Evolutionary conservation across 2,113 vertebrate species (phyloP), one percentile per base, ranked within the genome.

Genomic region (Corvus hawaiiensis): DNA sequence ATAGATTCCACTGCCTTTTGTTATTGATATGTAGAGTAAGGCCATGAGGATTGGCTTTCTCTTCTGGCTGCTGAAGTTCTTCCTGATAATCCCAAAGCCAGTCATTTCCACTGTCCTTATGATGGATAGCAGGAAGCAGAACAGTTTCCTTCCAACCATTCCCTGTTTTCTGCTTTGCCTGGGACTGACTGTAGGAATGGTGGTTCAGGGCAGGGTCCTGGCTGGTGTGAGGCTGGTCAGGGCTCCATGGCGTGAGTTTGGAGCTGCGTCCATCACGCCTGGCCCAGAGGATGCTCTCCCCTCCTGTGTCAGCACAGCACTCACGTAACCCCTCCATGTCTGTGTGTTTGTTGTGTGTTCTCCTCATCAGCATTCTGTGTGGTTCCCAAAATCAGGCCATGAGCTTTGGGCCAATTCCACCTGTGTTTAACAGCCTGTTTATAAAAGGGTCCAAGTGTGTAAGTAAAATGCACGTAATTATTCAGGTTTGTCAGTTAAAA

Each of bases 231-330:
- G 72, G 54, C 23, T 59, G 72, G 4, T 26, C 26, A 1, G 43
- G 48, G 55, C 39, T 30, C 0, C 0, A 0, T 48, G 68, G 19
- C 0, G 0, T 55, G 43, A 32, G 6, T 41, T 7, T 24, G 13
- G 48, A 51, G n/a, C 46, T 27, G 62, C 58, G 58, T 59, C 87
- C 30, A 3, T 62, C 81, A n/a, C 5, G 2, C 49, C 27, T 46
- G 41, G 16, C 27, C 27, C 27, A 35, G 55, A 51, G 63, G 16
- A 21, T 75, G 30, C 32, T 84, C 44, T 61, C 24, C 23, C 33
- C 32, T 55, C 13, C 1, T 48, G 30, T 66, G 10, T 16, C 13
- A 18, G 56, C 61, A 8, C 5, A 48, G 24, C 59, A 9, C 24
- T 30, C 52, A 3, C 41, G 0, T 39, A 7, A 6, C 20, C 9